Evolutionary conservation across 2,888 invertebrate genomes (phyloP), one percentile per base, ranked within the genome.

Genomic region (Tetragonisca angustula): DNA sequence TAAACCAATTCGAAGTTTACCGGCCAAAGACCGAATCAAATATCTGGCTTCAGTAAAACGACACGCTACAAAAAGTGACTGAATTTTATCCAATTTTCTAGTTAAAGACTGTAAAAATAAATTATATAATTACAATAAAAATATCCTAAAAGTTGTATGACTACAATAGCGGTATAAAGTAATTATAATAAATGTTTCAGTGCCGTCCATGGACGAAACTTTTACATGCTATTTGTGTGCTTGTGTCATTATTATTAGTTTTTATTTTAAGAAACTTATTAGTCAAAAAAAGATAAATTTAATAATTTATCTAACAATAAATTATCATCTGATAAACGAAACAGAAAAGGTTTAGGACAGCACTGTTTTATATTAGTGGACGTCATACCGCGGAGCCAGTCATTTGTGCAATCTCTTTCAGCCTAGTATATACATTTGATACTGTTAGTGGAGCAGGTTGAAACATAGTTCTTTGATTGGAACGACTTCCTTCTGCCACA

Each of bases 1-100:
- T 79, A 99, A 95, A 0, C 99, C 99, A 90, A 99, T 98, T 69
- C 99, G 96, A 78, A 99, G 95, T 95, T 99, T 99, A 50, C 99
- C 99, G 83, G 98, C 97, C 32, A 99, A 94, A 0, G 98, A 98
- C 88, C 99, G 96, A 75, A 99, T 98, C 24, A 99, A 95, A 94
- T 97, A 99, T 75, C 98, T 96, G 0, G 99, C 98, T 95, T 99
- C 99, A 0, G 96, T 96, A 83, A 97, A 96, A 69, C 97, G 96
- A 93, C 99, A 99, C 0, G 99, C 98, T 0, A 99, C 98, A 93
- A 99, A 98, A 94, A 99, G 96, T 0, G 97, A 96, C 92, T 99
- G 98, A 87, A 99, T 99, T 93, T 97, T 97, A 90, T 97, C 97
- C 4, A 98, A 96, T 95, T 99, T 99, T 94, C 98, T 97, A n/a